These are phyloP conservation scores for Drosophila quadrilineata DNA, from an alignment of 1,140 invertebrate species.

Conservation along the genomic window DNA sequence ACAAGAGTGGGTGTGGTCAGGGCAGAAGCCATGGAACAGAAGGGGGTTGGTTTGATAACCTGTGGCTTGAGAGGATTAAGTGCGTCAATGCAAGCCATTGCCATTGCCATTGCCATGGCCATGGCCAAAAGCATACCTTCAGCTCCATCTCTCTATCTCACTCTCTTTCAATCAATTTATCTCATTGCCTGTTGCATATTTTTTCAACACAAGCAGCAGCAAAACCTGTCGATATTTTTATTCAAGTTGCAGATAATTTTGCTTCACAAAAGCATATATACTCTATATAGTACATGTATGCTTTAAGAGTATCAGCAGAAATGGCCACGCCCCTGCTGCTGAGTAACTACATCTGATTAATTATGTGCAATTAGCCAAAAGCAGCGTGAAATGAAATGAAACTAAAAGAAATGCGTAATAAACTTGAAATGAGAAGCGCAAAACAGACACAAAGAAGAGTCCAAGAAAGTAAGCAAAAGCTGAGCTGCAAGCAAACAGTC, in stretches of 20 bases:
- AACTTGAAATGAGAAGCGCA: background rate
- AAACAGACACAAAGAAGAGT: background rate
- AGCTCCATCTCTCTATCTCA: constrained; percentile 2
- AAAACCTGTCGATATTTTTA: too few relatives aligned
- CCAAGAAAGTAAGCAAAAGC: too few relatives aligned
- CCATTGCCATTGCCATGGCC: constrained; percentile 20
- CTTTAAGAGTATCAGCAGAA: constrained; percentile 73
- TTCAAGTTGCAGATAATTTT: too few relatives aligned
- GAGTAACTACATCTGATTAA: constrained; percentile 53
- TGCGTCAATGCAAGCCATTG: constrained; percentile 34
- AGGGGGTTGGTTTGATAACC: constrained; percentile 13
- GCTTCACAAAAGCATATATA: too few relatives aligned
- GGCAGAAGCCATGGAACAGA: background rate
- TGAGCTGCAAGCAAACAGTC: too few relatives aligned
- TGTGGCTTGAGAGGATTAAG: constrained; percentile 35
- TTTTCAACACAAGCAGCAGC: too few relatives aligned
- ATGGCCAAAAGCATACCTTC: constrained; percentile 16
- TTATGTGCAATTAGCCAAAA: constrained; percentile 72
- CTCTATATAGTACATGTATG: too few relatives aligned
- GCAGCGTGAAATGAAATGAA: background rate
- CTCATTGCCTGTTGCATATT: constrained; percentile 67
- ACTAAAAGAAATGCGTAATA: background rate
- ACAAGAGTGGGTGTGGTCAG: too few relatives aligned
- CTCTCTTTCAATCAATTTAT: background rate
- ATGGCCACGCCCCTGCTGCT: constrained; percentile 6